These are phyloP conservation scores for Leuciscus idus DNA, from an alignment of 2,113 vertebrate species.

Conservation along the genomic window DNA sequence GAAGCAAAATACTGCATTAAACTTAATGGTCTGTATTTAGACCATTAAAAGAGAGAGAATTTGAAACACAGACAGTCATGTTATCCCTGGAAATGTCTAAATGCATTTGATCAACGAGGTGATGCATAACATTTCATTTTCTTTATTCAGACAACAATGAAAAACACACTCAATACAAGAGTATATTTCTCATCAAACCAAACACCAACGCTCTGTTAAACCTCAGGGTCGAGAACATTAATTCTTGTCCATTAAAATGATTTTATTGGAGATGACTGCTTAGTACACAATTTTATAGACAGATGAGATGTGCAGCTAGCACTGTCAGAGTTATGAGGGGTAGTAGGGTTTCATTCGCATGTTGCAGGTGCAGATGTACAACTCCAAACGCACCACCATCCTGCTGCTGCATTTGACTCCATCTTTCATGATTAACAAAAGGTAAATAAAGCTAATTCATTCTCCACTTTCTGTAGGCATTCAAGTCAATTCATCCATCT, in stretches of 20 bases:
- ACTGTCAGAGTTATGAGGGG: background rate
- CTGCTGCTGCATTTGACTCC: background rate
- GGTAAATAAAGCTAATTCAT: conserved; percentile 17
- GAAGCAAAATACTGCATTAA: conserved; percentile 70
- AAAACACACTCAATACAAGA: conserved; percentile 33
- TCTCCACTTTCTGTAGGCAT: conserved; percentile 11
- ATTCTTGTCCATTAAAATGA: conserved; percentile 19
- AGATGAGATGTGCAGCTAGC: conserved; percentile 4
- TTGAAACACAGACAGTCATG: conserved; percentile 36
- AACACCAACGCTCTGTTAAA: conserved; percentile 26
- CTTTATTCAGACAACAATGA: conserved; percentile 25
- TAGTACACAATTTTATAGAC: conserved; percentile 8
- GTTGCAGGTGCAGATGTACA: conserved; percentile 37
- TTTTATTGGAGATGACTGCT: conserved; percentile 21
- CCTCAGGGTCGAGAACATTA: background rate
- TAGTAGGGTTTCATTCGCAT: background rate
- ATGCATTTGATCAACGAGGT: conserved; percentile 40
- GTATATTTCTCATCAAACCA: conserved; percentile 6
- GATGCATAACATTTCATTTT: conserved; percentile 42
- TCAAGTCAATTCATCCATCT: conserved; percentile 32
- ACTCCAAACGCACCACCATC: background rate
- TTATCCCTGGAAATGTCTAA: conserved; percentile 48
- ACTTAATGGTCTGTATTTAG: conserved; percentile 71
- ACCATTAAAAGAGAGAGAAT: conserved; percentile 8
- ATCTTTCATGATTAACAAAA: conserved; percentile 6